phyloP scores from a whole-genome alignment of 2,888 invertebrate species.

The Macropis europaea region DNA sequence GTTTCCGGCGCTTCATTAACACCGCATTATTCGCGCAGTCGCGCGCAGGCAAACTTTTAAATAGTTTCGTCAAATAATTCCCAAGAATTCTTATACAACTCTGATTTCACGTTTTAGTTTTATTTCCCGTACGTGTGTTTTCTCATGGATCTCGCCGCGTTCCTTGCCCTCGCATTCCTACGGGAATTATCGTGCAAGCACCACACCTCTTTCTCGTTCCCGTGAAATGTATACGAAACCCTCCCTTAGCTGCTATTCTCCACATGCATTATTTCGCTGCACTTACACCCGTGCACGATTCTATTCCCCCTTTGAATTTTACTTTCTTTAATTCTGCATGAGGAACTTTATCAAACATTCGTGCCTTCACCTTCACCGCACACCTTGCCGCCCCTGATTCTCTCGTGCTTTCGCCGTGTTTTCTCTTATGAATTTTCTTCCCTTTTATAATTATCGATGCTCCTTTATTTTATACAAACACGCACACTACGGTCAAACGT shows the following conservation, averaged over 20 bases:
- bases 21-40: background rate
- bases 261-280: constrained; percentile 17
- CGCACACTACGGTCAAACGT: background rate
- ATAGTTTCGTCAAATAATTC: constrained; percentile 31
- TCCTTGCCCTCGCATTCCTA: constrained; percentile 25
- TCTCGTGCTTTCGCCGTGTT: background rate
- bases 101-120: constrained; percentile 31
- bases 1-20: constrained; percentile 4
- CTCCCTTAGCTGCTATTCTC: constrained; percentile 37
- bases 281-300: background rate
- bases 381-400: background rate
- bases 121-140: background rate
- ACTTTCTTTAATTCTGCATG: constrained; percentile 31
- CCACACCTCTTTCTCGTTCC: constrained; percentile 43
- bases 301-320: constrained; percentile 3
- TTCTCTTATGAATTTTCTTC: background rate
- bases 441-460: background rate
- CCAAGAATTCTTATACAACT: constrained; percentile 11
- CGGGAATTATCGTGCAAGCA: constrained; percentile 49
- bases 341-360: constrained; percentile 32
- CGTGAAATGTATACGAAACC: constrained; percentile 33
- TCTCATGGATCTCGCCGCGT: constrained; percentile 11
- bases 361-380: background rate
- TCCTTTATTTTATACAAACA: background rate
- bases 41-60: constrained; percentile 10